These are phyloP conservation scores for Tuta absoluta DNA, from an alignment of 2,888 invertebrate species.

Conservation along the genomic window DNA sequence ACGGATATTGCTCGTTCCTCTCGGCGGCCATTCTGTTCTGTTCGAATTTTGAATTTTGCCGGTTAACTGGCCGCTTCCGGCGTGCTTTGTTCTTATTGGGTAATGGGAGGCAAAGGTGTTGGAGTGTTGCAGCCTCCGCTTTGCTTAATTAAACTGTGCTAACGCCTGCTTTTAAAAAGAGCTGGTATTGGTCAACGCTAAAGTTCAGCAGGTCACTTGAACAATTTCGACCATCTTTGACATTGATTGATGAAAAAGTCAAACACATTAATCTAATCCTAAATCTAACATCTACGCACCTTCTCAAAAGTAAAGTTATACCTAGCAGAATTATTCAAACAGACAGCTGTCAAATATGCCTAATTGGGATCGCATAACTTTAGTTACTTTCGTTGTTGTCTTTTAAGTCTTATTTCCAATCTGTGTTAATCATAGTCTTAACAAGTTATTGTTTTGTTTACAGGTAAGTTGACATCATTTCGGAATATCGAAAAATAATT, in stretches of 20 bases:
- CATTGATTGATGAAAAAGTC: not conserved
- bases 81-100: conserved; percentile 67
- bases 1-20: conserved; percentile 79
- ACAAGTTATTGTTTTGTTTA: conserved; percentile 32
- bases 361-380: too few relatives aligned
- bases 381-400: not conserved
- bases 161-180: conserved; percentile 16
- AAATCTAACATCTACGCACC: too few relatives aligned
- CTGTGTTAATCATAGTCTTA: too few relatives aligned
- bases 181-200: not conserved
- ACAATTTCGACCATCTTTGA: not conserved
- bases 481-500: conserved; percentile 10
- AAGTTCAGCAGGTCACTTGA: not conserved
- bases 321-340: too few relatives aligned
- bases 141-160: conserved; percentile 22
- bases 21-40: conserved; percentile 73
- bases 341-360: too few relatives aligned
- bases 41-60: conserved; percentile 79
- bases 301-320: too few relatives aligned
- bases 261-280: not conserved
- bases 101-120: conserved; percentile 43
- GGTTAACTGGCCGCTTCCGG: conserved; percentile 77
- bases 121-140: conserved; percentile 29
- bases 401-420: not conserved
- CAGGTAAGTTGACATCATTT: conserved; percentile 36